phyloP scores from a whole-genome alignment of 2,888 invertebrate species.

The Sarcophaga caerulescens region DNA sequence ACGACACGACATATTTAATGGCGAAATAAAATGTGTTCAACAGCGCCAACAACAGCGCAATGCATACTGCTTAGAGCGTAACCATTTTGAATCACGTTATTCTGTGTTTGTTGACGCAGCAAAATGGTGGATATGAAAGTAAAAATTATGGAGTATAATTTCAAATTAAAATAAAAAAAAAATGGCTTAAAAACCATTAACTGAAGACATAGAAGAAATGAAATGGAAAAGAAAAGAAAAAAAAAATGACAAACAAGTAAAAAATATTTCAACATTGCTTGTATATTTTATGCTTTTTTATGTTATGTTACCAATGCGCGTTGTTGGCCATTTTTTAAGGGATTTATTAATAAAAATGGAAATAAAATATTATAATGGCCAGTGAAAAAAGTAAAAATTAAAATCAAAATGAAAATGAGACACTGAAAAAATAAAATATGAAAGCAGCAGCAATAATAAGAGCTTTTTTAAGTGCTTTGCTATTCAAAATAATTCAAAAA shows the following conservation, averaged over 20 bases:
- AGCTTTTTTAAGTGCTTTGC: too few species aligned
- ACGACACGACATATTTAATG: constrained; percentile 58
- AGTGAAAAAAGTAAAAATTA: neutral
- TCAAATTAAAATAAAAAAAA: neutral
- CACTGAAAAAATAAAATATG: too few species aligned
- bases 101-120: constrained; percentile 50
- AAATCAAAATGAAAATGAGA: neutral
- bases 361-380: too few species aligned
- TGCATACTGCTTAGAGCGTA: too few species aligned
- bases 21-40: constrained; percentile 48
- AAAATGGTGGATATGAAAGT: neutral
- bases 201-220: too few species aligned
- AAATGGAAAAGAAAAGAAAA: neutral
- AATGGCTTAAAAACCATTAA: neutral
- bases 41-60: neutral
- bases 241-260: neutral
- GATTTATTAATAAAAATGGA: constrained; percentile 28
- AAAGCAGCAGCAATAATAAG: too few species aligned
- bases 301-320: neutral
- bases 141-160: too few species aligned
- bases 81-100: neutral
- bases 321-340: constrained; percentile 18
- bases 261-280: neutral
- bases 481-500: too few species aligned
- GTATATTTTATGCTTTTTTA: constrained; percentile 13